Percentiles rank a stretch among this genome's conserved stretches.
Conservation (phyloP, 2,888 invertebrate species). For the Neoaliturus tenellus region DNA sequence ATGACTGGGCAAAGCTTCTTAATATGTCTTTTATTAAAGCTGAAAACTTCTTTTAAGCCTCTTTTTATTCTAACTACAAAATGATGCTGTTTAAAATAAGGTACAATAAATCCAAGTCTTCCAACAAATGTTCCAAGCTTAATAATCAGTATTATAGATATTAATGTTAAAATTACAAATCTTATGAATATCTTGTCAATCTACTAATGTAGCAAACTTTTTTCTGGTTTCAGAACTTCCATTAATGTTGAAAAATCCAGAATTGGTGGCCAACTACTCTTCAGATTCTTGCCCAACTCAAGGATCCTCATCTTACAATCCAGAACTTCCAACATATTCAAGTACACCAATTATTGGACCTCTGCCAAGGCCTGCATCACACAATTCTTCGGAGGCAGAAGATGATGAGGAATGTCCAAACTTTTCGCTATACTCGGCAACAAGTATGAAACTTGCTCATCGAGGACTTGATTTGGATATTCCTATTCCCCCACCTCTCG, state of each 20-base stretch:
- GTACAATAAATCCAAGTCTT: too few relatives aligned
- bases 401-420: constrained; percentile 87
- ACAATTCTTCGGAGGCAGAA: constrained; percentile 73
- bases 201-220: too few relatives aligned
- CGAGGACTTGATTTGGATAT: constrained; percentile 64
- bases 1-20: too few relatives aligned
- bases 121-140: too few relatives aligned
- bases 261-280: constrained; percentile 47
- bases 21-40: too few relatives aligned
- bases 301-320: constrained; percentile 58
- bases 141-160: too few relatives aligned
- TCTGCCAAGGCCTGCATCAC: constrained; percentile 43
- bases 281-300: constrained; percentile 46
- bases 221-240: constrained; percentile 24
- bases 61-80: too few relatives aligned
- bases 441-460: constrained; percentile 85
- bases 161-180: too few relatives aligned
- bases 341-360: constrained; percentile 51
- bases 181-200: too few relatives aligned
- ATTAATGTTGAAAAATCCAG: not conserved
- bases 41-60: too few relatives aligned
- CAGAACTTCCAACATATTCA: constrained; percentile 62
- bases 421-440: constrained; percentile 89
- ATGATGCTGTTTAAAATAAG: too few relatives aligned
- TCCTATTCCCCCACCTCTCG: constrained; percentile 50